phyloP scores from a whole-genome alignment of 2,797 vertebrate genomes.

The Erethizon dorsatum region DNA sequence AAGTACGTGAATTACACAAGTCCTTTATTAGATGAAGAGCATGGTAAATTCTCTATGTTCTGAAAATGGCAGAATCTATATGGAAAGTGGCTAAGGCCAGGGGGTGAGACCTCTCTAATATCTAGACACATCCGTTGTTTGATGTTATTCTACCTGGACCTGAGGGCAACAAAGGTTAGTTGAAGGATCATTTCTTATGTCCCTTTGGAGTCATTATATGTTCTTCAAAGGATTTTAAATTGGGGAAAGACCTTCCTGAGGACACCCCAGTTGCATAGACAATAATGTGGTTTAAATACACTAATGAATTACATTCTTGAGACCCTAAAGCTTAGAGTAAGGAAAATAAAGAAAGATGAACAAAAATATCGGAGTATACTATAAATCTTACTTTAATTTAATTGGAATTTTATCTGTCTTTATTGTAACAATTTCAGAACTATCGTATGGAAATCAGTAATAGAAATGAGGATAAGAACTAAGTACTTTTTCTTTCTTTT shows the following conservation, averaged over 20 bases:
- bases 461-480: not conserved
- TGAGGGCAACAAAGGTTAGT: not conserved
- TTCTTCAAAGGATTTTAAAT: slow-evolving; percentile 57
- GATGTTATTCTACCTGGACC: not conserved
- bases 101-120: not conserved
- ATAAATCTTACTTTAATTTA: slow-evolving; percentile 17
- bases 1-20: not conserved
- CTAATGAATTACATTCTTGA: slow-evolving; percentile 4
- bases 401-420: slow-evolving; percentile 5
- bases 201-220: not conserved
- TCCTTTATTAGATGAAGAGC: not conserved
- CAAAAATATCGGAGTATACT: not conserved
- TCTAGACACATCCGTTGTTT: not conserved
- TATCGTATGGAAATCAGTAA: not conserved
- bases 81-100: not conserved
- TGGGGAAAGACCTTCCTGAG: not conserved
- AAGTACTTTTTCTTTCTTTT: not conserved
- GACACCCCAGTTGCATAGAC: not conserved
- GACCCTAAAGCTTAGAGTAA: not conserved
- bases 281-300: not conserved
- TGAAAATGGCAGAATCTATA: slow-evolving; percentile 33
- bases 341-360: not conserved
- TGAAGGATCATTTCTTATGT: slow-evolving; percentile 1
- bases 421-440: not conserved
- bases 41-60: not conserved